A percentile compares a stretch with the other conserved stretches of the same genome.
Evolutionary conservation across 1,140 invertebrate species (phyloP).

Genomic region (Babylonia areolata): DNA sequence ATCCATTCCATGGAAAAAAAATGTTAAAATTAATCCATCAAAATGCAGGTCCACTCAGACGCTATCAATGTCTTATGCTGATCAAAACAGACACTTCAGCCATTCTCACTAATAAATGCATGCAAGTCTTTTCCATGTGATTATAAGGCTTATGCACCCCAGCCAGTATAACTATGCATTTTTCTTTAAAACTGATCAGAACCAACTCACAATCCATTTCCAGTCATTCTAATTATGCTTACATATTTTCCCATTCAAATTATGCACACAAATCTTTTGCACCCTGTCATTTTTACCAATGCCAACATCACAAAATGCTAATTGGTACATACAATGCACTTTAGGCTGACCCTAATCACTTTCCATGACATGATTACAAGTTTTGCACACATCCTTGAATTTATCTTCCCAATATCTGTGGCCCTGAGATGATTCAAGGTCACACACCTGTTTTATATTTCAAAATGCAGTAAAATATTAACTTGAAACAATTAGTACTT

Average conservation of each 20-base stretch:
- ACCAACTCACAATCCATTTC: too few species aligned
- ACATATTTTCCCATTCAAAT: neutral
- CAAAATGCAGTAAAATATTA: too few species aligned
- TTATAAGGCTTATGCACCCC: neutral
- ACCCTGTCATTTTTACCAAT: neutral
- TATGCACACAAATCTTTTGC: neutral
- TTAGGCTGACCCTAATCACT: neutral
- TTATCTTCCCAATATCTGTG: neutral
- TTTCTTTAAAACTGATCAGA: too few species aligned
- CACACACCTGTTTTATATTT: too few species aligned
- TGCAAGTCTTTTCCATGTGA: neutral
- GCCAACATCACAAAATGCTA: neutral
- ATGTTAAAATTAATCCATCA: neutral
- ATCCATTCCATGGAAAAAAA: neutral
- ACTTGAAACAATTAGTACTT: too few species aligned
- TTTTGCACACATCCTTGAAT: neutral
- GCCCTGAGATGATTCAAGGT: neutral
- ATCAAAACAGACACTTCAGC: neutral
- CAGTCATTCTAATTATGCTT: neutral
- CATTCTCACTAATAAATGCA: neutral
- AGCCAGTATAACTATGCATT: neutral
- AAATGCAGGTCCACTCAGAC: neutral
- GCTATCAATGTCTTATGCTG: neutral
- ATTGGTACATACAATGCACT: too few species aligned
- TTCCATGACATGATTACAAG: neutral